These are phyloP conservation scores for Zoanthus sansibaricus DNA, from an alignment of 92 coral and sea anemone species.

Conservation along the genomic window DNA sequence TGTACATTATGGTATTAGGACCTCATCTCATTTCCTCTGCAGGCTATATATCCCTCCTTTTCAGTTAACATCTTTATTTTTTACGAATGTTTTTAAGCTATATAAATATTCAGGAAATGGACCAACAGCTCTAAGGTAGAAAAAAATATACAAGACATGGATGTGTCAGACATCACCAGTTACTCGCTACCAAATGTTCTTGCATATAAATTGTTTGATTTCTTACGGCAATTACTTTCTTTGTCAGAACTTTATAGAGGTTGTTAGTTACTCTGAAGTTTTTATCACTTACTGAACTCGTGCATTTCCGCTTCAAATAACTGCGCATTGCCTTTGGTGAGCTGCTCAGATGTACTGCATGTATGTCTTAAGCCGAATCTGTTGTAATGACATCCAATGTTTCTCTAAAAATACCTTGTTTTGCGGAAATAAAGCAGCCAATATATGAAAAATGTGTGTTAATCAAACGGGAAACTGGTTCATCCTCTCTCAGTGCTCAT, in stretches of 20 bases:
- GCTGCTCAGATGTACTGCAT: slow-evolving; percentile 11
- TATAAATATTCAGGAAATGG: background rate
- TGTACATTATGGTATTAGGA: background rate
- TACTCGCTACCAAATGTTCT: too few species aligned
- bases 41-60: background rate
- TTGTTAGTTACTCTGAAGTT: background rate
- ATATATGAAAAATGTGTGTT: background rate
- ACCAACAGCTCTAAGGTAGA: background rate
- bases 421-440: background rate
- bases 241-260: too few species aligned
- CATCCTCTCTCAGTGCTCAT: slow-evolving; percentile 5
- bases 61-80: background rate
- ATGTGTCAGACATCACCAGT: too few species aligned
- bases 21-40: background rate
- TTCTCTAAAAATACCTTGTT: background rate
- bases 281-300: background rate
- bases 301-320: background rate
- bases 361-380: slow-evolving; percentile 9
- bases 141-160: too few species aligned
- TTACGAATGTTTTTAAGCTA: background rate
- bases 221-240: too few species aligned
- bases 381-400: slow-evolving; percentile 8
- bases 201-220: too few species aligned
- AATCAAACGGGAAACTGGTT: slow-evolving; percentile 6
- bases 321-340: slow-evolving; percentile 8